Evolutionary conservation across 2,113 vertebrate genomes (phyloP).

Genomic region (Mirounga angustirostris): DNA sequence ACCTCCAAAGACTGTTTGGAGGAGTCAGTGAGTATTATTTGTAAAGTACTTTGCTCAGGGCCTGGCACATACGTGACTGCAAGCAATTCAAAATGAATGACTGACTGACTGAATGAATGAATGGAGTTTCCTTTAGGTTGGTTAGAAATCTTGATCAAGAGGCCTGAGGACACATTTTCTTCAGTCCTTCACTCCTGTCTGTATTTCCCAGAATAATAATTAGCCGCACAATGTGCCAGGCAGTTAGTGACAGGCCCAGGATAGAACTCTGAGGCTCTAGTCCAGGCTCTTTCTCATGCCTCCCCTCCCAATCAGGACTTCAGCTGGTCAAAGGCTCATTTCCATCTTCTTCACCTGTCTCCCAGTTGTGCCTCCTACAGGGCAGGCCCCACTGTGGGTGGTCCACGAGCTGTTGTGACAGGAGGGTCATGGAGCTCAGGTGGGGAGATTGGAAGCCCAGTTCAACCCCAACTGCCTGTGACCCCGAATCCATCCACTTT

Average conservation of each 20-base stretch:
- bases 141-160: not conserved
- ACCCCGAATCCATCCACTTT: not conserved
- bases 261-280: not conserved
- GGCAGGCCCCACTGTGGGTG: not conserved
- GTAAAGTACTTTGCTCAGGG: not conserved
- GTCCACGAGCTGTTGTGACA: not conserved
- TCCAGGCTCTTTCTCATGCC: not conserved
- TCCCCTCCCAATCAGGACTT: not conserved
- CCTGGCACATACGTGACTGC: not conserved
- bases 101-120: not conserved
- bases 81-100: not conserved
- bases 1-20: constrained; percentile 1
- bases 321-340: not conserved
- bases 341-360: not conserved
- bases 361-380: not conserved
- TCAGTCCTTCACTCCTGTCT: not conserved
- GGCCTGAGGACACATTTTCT: not conserved
- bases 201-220: not conserved
- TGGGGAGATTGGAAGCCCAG: not conserved
- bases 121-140: constrained; percentile 16
- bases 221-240: not conserved
- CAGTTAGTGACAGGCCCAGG: not conserved
- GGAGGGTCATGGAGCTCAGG: not conserved
- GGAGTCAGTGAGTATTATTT: not conserved
- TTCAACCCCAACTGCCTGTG: not conserved